Base-by-base conservation (phyloP, 1,140 invertebrate genomes). In the Penaeus japonicus region DNA sequence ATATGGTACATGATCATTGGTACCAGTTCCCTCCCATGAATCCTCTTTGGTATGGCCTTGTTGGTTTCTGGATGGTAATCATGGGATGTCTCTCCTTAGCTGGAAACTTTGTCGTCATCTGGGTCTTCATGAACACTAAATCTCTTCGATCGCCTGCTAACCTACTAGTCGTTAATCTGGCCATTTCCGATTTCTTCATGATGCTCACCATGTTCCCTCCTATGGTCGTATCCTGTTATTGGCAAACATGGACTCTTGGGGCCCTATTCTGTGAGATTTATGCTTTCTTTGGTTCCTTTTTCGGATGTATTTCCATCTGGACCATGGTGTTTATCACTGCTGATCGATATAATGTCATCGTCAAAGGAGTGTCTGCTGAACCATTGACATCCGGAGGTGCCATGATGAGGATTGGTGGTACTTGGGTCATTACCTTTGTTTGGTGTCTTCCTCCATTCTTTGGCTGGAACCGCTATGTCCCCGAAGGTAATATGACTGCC, bases 161-260 rank as follows among this genome's bases (percentile, higher is more conserved):
- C 92, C 92, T 97, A 82, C 93, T 97, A 39, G 95, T 97, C 22
- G 94, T 97, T 62, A 97, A 97, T 92, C 93, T 97, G 90, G 96
- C 96, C 17, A 95, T 97, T 92, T 97, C 96, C 18, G 96, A 98
- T 91, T 97, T 98, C 91, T 92, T 95, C 39, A 97, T 98, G 95
- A 92, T 92, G 91, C 91, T 91, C 62, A 91, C 90, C 18, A 92
- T 92, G 91, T 94, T 95, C 89, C 96, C 96, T 47, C 94, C 96
- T 86, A 97, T 97, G 96, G 95, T 96, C 62, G 97, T 96, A 92
- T 96, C 96, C 92, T 97, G 90, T 53, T 86, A 77, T 75, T 70
- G 78, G 20, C 77, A 80, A 24, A 39, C 80, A 27, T 91, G 90
- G 90, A 62, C 73, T 27, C 87, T 75, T 94, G 95, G 96, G 83